phyloP scores from a whole-genome alignment of 2,797 vertebrate species.

The Buceros bicornis region DNA sequence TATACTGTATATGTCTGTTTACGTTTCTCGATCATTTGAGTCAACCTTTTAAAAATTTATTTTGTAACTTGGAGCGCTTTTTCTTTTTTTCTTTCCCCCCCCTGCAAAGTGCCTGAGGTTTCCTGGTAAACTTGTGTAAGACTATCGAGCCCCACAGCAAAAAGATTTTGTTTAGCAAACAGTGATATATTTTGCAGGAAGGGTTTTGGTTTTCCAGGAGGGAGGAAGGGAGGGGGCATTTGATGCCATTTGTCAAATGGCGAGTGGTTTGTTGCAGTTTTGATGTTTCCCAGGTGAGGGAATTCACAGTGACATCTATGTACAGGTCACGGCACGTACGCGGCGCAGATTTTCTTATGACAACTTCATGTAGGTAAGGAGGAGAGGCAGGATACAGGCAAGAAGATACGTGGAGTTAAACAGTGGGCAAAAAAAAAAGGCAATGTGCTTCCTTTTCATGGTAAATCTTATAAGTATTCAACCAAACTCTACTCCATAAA shows the following conservation, averaged over 20 bases:
- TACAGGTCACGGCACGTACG: neutral
- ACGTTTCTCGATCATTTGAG: constrained; percentile 75
- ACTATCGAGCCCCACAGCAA: neutral
- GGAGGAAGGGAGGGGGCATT: neutral
- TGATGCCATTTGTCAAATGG: neutral
- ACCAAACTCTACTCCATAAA: constrained; percentile 82
- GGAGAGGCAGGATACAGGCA: constrained; percentile 51
- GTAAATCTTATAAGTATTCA: constrained; percentile 83
- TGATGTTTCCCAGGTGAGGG: constrained; percentile 74
- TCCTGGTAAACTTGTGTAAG: constrained; percentile 19
- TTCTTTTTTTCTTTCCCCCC: neutral
- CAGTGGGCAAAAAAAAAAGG: constrained; percentile 52
- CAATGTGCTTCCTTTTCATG: constrained; percentile 80
- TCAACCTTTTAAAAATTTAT: constrained; percentile 67
- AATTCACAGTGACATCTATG: constrained; percentile 58
- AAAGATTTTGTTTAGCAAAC: constrained; percentile 72
- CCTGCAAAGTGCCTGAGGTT: constrained; percentile 18
- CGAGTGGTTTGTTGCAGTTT: constrained; percentile 33
- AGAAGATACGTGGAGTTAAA: constrained; percentile 76
- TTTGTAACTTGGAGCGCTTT: constrained; percentile 45
- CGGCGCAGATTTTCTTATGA: constrained; percentile 50
- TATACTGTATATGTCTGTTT: constrained; percentile 78
- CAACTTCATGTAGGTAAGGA: constrained; percentile 49
- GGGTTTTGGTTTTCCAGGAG: neutral
- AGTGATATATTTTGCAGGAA: constrained; percentile 51